Base-by-base conservation (phyloP, 1,140 invertebrate genomes). In the Bacillus rossius region DNA sequence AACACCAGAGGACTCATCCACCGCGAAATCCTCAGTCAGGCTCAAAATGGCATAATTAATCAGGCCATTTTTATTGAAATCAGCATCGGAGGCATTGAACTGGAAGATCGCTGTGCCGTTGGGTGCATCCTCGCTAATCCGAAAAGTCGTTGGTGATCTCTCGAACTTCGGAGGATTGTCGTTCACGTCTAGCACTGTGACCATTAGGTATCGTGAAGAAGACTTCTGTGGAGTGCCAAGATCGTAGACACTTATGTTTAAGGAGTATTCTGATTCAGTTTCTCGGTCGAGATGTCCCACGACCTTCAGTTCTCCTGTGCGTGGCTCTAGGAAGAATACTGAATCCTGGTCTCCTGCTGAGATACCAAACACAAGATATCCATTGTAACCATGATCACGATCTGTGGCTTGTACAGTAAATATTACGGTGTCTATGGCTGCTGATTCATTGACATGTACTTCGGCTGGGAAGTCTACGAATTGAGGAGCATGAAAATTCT, bases 161-260 rank as follows among this genome's bases (percentile, higher is more conserved):
- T 91, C 87, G 68, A 97, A 93, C 53, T 85, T 83, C 0, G 92
- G 92, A 1, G 84, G 80, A 71, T 94, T 94, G 70, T 96, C 92
- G 69, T 95, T 94, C 0, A 90, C 85, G 73, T 94, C 91, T 1
- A 91, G 68, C 3, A 95, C 83, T 1, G 82, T 85, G 5, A 97
- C 82, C 2, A 88, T 82, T 0, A 95, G 69, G 54, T 89, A 77
- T 57, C 84, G 82, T 0, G 89, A 93, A 0, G 80, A 73, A 0
- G 86, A 85, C 65, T 89, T 89, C 55, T 88, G 87, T 1, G 91
- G 91, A 57, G 82, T 83, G 0, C 92, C 92, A 2, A 91, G 75
- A 75, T 98, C 96, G 68, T 86, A 94, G 0, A 92, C 93, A 3
- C 86, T 92, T 7, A 98, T 80, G 69, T 95, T 95, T 4, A 98